A percentile compares a stretch with the other conserved stretches of the same genome.
Conservation (phyloP, 2,888 invertebrate species). For the Tubulanus polymorphus region DNA sequence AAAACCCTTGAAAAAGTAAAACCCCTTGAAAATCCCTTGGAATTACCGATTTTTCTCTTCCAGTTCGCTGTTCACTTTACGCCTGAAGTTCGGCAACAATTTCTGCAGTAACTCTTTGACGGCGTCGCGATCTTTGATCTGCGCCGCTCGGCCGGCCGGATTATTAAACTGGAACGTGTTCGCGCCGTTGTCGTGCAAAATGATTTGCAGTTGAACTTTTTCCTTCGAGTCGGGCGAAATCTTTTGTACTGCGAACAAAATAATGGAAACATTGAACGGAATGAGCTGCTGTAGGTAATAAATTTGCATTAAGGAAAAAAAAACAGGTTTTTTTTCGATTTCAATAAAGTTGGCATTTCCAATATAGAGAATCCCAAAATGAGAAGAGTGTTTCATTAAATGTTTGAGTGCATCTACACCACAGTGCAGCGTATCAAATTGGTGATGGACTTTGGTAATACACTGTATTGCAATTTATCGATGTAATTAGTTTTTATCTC, state of each 20-base stretch:
- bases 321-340: not conserved
- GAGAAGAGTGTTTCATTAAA: no score
- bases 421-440: no score
- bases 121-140: conserved; percentile 84
- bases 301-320: conserved; percentile 2
- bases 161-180: conserved; percentile 98
- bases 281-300: not conserved
- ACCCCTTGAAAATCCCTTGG: conserved; percentile 81
- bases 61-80: conserved; percentile 83
- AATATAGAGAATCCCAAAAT: not conserved
- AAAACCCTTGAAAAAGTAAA: conserved; percentile 93
- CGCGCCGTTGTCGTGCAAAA: conserved; percentile 86
- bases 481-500: no score
- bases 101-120: conserved; percentile 89
- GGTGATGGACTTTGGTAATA: no score
- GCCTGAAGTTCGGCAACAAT: conserved; percentile 86
- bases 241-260: conserved; percentile 73
- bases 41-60: conserved; percentile 87
- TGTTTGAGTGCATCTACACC: no score
- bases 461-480: no score
- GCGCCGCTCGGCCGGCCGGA: conserved; percentile 74
- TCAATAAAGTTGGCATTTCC: not conserved
- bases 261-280: not conserved
- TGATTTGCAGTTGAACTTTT: conserved; percentile 96
- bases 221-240: conserved; percentile 92